Percentiles rank a stretch among this genome's conserved stretches.
These are phyloP conservation scores for Nephrotoma guestfalica DNA, from an alignment of 2,888 invertebrate genomes.

Conservation along the genomic window DNA sequence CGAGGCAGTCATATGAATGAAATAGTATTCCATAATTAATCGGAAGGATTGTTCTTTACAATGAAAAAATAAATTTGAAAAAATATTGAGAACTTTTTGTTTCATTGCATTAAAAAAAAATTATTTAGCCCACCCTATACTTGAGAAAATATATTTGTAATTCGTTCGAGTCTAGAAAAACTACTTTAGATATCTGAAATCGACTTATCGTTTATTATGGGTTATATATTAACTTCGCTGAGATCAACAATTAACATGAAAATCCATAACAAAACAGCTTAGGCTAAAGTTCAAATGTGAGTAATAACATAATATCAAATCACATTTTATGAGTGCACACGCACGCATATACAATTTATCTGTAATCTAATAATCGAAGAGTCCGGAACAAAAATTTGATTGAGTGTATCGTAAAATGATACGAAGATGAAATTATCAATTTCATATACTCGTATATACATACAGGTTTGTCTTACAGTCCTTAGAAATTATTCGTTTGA, in stretches of 20 bases:
- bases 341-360: neutral
- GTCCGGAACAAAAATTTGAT: neutral
- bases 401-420: neutral
- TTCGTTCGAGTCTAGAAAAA: neutral
- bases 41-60: too few species aligned
- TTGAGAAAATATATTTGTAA: neutral
- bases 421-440: neutral
- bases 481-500: neutral
- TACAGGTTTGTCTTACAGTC: neutral
- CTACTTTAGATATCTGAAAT: neutral
- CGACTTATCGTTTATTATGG: neutral
- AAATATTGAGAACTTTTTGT: too few species aligned
- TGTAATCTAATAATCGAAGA: neutral
- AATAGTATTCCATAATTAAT: too few species aligned
- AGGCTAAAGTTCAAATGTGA: neutral
- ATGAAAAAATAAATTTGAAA: too few species aligned
- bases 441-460: neutral
- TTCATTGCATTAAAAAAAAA: too few species aligned
- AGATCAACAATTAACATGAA: neutral
- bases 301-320: neutral
- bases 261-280: neutral
- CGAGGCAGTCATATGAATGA: too few species aligned
- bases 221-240: neutral
- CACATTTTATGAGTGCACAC: neutral
- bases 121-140: too few species aligned